Evolutionary conservation across 1,140 invertebrate genomes (phyloP), one percentile per base, ranked within the genome.

Genomic region (Nomia melanderi): DNA sequence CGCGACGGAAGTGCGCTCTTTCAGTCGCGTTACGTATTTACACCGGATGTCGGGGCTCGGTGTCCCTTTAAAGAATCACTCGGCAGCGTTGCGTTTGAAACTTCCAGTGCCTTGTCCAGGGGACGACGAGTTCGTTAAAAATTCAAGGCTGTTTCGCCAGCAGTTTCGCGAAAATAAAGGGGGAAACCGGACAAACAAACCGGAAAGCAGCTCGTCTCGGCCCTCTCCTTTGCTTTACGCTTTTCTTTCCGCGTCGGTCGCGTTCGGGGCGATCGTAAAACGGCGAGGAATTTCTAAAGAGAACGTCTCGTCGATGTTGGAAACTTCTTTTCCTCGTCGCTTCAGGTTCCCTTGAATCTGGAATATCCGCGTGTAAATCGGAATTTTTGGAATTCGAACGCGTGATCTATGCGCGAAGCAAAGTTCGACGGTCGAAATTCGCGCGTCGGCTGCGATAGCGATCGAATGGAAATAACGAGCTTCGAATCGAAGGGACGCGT

Each of bases 21-120:
- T 9, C 39, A 20, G 12, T 5, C 5, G n/a, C 47, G 36, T 71
- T 62, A 71, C 41, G 69, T 60, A 62, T 71, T 71, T 59, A 36
- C n/a, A 1, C 17, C 23, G 29, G 23, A 12, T 17, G 12, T 3
- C 17, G 31, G 14, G 57, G 0, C n/a, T 36, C 1, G 23, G 11
- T 8, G 27, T 27, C 70, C 47, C 5, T 39, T 63, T 23, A 73
- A 64, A 53, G 27, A 54, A 63, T 54, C 59, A 73, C n/a, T 41
- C 44, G 70, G 29, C 25, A 12, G 47, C 29, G 3, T 41, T 62
- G 41, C 57, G 8, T 4, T 50, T 62, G 11, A 33, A 44, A 9
- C 39, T n/a, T n/a, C n/a, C n/a, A n/a, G 25, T 6, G 23, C 59
- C 20, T 41, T 25, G 54, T 12, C 20, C 50, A 9, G 3, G 57